Percentiles rank a stretch among this genome's conserved stretches.
phyloP scores from a whole-genome alignment of 2,888 invertebrate species.

The Chrysolina americana region DNA sequence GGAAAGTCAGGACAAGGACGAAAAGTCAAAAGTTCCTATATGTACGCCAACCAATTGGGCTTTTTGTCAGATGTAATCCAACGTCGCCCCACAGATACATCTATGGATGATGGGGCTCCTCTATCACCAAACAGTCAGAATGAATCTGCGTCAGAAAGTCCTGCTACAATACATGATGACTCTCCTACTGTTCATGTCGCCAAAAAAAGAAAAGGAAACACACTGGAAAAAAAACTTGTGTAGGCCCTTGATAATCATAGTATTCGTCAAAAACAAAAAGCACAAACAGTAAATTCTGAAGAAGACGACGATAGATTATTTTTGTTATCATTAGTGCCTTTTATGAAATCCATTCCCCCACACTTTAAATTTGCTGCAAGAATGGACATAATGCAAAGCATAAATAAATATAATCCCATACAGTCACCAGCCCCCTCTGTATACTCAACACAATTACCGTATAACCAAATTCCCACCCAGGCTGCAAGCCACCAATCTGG shows the following conservation, averaged over 20 bases:
- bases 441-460: too few relatives aligned
- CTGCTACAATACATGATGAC: slow-evolving; percentile 32
- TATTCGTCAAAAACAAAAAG: slow-evolving; percentile 37
- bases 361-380: slow-evolving; percentile 34
- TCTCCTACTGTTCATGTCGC: slow-evolving; percentile 23
- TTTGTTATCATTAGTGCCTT: too few relatives aligned
- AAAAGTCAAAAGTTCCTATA: slow-evolving; percentile 36
- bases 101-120: slow-evolving; percentile 32
- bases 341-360: too few relatives aligned
- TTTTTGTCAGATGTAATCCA: slow-evolving; percentile 34
- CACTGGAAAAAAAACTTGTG: slow-evolving; percentile 38
- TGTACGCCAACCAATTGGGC: slow-evolving; percentile 40
- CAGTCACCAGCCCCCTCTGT: slow-evolving; percentile 32
- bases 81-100: slow-evolving; percentile 32
- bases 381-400: slow-evolving; percentile 29
- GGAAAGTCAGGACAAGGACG: slow-evolving; percentile 37
- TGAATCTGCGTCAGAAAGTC: slow-evolving; percentile 28
- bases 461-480: too few relatives aligned
- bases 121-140: slow-evolving; percentile 15
- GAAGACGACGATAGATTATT: too few relatives aligned
- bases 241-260: slow-evolving; percentile 36
- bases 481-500: neutral
- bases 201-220: too few relatives aligned
- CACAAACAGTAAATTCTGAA: too few relatives aligned
- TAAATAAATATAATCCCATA: slow-evolving; percentile 25